Conservation (phyloP, 2,797 vertebrate genomes). For the Netta rufina region DNA sequence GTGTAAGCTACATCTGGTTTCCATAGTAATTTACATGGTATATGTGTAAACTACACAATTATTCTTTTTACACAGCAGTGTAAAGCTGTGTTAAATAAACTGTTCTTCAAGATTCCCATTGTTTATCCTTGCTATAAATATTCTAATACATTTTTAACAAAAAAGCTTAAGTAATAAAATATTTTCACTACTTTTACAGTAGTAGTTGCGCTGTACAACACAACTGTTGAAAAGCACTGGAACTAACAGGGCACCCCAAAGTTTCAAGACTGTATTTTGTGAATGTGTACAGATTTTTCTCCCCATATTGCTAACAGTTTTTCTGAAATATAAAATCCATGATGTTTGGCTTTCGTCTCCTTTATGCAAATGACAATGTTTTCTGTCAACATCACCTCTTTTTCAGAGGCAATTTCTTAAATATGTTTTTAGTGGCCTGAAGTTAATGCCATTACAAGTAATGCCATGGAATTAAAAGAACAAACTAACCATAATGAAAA, state of each 20-base stretch:
- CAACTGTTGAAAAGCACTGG: background rate
- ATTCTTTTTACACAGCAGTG: slow-evolving; percentile 56
- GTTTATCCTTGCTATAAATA: slow-evolving; percentile 40
- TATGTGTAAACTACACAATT: slow-evolving; percentile 72
- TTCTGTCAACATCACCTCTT: background rate
- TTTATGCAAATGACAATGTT: background rate
- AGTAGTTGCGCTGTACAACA: background rate
- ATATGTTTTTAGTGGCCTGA: background rate
- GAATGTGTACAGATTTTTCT: background rate
- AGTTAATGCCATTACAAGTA: background rate
- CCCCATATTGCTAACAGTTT: background rate
- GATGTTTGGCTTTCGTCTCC: background rate
- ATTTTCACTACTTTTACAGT: background rate
- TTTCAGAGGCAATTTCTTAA: background rate
- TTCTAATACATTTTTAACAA: background rate
- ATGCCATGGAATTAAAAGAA: background rate
- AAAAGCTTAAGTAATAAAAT: background rate
- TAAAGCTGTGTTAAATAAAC: slow-evolving; percentile 52
- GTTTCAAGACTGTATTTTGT: background rate
- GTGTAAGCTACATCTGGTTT: slow-evolving; percentile 82
- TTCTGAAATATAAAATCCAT: background rate
- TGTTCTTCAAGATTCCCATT: background rate
- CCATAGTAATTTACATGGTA: slow-evolving; percentile 74
- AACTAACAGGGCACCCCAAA: background rate
- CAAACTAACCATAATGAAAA: background rate